Evolutionary conservation across 2,113 vertebrate genomes (phyloP), one percentile per base, ranked within the genome.

Genomic region (Haliaeetus leucogaster): DNA sequence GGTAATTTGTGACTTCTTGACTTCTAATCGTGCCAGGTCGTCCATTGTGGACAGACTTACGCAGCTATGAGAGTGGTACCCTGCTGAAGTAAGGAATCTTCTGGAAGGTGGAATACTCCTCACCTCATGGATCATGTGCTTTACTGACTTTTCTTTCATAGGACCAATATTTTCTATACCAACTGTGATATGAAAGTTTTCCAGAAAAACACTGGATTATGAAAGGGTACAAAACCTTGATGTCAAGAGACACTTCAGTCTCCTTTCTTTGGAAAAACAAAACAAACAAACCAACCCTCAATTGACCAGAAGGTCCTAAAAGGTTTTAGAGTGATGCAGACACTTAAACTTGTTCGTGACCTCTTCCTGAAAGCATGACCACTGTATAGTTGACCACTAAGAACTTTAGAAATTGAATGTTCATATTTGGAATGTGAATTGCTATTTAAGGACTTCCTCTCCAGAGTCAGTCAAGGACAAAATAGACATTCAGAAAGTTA

Each of bases 371-470:
- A 93, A 88, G 77, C 55, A 21, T 96, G 79, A 80, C 91, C 85
- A 26, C 95, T 96, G 84, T 85, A 36, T 76, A 91, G 93, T 61
- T 96, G 80, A 80, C 95, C 74, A 13, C 50, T 89, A 83, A 92
- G 68, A 87, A 88, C 87, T 96, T 95, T 18, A 97, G 87, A 90
- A 96, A 86, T 93, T 74, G 34, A 68, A 26, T 66, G 72, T 95
- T 96, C 38, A 1, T 77, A 55, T 97, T 97, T 94, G 94, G 74
- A 96, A 95, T 91, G 81, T 89, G 86, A 94, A 79, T 82, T 95
- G n/a, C 83, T 90, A 19, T 96, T 97, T 83, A 45, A 94, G 83
- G 34, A 72, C 9, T 90, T 92, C 70, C 52, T 90, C 53, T 91
- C 65, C n/a, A 52, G 22, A 93, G 77, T 92, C 65, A 90, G 73